Conservation (phyloP, 2,797 vertebrate species). For the Hydrolagus colliei region DNA sequence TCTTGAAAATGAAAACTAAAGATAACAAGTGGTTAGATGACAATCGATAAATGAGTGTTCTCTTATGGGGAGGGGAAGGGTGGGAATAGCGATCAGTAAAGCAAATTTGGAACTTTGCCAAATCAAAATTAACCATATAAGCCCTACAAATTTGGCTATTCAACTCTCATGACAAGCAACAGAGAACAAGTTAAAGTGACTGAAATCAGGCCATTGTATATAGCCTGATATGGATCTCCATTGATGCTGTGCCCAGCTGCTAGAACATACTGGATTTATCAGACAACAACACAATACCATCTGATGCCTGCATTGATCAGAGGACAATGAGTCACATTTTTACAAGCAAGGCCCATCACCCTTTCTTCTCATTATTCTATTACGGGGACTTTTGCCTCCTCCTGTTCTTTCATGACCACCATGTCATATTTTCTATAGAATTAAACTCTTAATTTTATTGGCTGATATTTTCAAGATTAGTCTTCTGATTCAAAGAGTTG, state of each 20-base stretch:
- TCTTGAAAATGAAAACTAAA: not conserved
- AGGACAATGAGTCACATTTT: not conserved
- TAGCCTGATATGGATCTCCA: conserved; percentile 3
- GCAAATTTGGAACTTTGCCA: not conserved
- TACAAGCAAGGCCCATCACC: not conserved
- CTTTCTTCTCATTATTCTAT: not conserved
- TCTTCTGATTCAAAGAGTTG: no score
- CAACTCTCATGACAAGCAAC: not conserved
- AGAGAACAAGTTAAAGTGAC: conserved; percentile 1
- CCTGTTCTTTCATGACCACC: not conserved
- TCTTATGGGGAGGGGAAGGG: not conserved
- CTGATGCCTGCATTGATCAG: not conserved
- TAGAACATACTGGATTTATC: not conserved
- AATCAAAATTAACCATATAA: not conserved
- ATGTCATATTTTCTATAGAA: not conserved
- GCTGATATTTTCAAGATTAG: not conserved
- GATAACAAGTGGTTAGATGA: not conserved
- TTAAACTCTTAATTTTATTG: not conserved
- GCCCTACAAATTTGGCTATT: not conserved
- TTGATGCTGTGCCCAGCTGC: not conserved
- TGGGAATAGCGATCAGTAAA: not conserved
- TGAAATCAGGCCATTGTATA: conserved; percentile 14
- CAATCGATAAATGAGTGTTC: not conserved
- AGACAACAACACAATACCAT: not conserved
- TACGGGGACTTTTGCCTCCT: no score